phyloP scores from a whole-genome alignment of 2,113 vertebrate species.

The Muntiacus muntjak region DNA sequence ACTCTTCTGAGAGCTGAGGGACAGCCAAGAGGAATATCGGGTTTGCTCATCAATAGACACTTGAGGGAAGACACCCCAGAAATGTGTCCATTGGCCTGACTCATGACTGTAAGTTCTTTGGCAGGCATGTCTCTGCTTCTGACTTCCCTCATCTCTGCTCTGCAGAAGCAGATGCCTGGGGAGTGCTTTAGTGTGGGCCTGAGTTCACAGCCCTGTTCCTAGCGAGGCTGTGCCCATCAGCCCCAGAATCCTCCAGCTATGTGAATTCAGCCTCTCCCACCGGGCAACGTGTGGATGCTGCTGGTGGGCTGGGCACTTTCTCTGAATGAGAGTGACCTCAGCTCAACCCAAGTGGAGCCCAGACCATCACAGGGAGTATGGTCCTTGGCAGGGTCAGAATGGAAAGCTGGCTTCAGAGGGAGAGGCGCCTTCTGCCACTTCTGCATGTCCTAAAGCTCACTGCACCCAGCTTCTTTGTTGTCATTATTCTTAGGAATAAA shows the following conservation, averaged over 20 bases:
- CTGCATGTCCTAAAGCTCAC: neutral
- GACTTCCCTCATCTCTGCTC: neutral
- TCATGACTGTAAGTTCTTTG: neutral
- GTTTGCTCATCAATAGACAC: neutral
- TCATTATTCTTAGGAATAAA: neutral
- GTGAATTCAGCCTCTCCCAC: neutral
- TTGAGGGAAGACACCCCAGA: neutral
- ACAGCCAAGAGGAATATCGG: neutral
- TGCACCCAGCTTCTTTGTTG: neutral
- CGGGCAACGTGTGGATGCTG: neutral
- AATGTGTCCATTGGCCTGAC: neutral
- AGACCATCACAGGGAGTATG: neutral
- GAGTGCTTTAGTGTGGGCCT: neutral
- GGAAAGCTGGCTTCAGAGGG: neutral
- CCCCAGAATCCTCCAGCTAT: neutral
- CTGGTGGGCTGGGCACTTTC: neutral
- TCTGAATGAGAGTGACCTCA: neutral
- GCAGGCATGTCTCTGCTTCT: neutral
- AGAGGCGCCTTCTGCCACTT: neutral
- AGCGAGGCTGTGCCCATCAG: neutral
- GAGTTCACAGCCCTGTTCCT: neutral
- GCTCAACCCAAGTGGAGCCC: neutral
- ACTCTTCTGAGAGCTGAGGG: neutral
- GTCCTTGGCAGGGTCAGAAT: neutral
- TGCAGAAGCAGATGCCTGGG: neutral